These are phyloP conservation scores for Brachionichthys hirsutus DNA, from an alignment of 2,113 vertebrate genomes.

Conservation along the genomic window DNA sequence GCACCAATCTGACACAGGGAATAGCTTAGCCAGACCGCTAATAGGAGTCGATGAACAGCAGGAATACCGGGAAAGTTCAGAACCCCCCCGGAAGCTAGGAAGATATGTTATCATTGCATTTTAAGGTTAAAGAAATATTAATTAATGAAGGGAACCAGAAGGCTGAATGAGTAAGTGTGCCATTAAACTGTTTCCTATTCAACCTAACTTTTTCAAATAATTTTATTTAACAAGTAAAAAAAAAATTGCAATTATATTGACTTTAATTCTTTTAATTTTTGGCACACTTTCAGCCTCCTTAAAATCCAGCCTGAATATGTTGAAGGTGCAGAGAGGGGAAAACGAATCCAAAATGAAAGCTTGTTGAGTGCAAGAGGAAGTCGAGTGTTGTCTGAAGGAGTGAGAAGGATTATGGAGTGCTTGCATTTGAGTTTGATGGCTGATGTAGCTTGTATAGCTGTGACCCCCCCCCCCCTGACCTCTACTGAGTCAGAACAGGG, in stretches of 20 bases:
- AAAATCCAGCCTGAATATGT: background rate
- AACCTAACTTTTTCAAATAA: too few species aligned
- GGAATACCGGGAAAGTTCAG: background rate
- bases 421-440: conserved; percentile 5
- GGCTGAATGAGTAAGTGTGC: conserved; percentile 5
- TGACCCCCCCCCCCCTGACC: conserved; percentile 20
- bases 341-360: background rate
- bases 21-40: conserved; percentile 23
- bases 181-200: background rate
- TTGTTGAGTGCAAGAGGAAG: background rate
- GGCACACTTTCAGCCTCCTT: conserved; percentile 33
- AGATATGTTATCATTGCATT: background rate
- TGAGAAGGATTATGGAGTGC: conserved; percentile 1
- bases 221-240: too few species aligned
- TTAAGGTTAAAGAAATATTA: background rate
- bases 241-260: too few species aligned
- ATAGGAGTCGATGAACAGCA: background rate
- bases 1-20: conserved; percentile 36
- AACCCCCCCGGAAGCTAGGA: background rate
- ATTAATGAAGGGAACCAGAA: background rate
- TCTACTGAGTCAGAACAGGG: background rate
- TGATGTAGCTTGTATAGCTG: conserved; percentile 5
- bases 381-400: conserved; percentile 10
- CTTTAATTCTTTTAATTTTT: conserved; percentile 1
- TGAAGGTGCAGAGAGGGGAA: too few species aligned